phyloP scores from a whole-genome alignment of 2,113 vertebrate genomes.

The Aldabrachelys gigantea region DNA sequence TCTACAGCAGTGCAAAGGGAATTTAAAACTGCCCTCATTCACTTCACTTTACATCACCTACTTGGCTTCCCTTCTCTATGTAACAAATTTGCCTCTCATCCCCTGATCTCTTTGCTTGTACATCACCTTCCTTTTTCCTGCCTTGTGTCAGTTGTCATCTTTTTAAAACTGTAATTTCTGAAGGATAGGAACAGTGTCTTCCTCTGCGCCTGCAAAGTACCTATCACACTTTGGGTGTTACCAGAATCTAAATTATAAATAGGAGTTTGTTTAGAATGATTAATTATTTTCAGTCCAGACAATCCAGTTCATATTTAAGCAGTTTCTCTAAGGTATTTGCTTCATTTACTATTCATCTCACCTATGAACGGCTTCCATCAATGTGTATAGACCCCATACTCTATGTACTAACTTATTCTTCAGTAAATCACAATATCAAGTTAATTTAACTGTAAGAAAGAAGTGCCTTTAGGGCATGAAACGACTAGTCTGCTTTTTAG shows the following conservation, averaged over 20 bases:
- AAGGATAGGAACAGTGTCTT: neutral
- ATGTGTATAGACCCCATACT: slow-evolving; percentile 32
- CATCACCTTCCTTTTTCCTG: neutral
- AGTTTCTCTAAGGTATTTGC: neutral
- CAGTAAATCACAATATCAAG: slow-evolving; percentile 53
- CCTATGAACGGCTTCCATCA: slow-evolving; percentile 20
- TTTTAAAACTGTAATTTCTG: neutral
- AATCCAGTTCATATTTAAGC: neutral
- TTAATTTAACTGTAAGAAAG: slow-evolving; percentile 53
- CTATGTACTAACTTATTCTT: slow-evolving; percentile 61
- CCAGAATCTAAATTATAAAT: neutral
- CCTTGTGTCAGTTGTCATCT: neutral
- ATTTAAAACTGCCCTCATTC: neutral
- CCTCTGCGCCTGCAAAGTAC: neutral
- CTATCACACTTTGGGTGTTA: neutral
- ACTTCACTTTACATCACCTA: neutral
- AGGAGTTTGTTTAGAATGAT: neutral
- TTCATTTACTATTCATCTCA: slow-evolving; percentile 45
- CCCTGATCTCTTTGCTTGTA: neutral
- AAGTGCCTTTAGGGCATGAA: slow-evolving; percentile 59
- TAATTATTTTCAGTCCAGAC: neutral
- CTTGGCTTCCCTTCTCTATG: neutral
- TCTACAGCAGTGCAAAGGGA: neutral
- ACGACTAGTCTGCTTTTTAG: slow-evolving; percentile 61
- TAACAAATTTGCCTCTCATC: neutral